A percentile compares a stretch with the other conserved stretches of the same genome.
Conservation (phyloP, 2,113 vertebrate species). For the Anthoscopus minutus region DNA sequence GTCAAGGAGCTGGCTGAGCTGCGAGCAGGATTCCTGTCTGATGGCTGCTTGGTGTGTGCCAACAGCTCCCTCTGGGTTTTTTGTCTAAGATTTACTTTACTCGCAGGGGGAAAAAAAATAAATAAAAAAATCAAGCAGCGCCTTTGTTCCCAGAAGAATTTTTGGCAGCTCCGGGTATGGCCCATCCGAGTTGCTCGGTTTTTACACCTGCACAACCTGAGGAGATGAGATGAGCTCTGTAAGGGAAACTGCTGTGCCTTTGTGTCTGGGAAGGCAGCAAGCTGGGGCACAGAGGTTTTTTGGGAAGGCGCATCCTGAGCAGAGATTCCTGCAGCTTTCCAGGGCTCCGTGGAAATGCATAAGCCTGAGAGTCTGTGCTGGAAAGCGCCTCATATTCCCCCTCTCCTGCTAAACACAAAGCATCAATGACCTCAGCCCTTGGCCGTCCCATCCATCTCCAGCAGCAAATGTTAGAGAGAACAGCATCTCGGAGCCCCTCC, state of each 20-base stretch:
- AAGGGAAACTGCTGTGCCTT: background rate
- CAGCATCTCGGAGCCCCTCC: background rate
- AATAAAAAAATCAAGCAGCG: background rate
- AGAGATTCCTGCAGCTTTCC: background rate
- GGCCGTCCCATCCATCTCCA: background rate
- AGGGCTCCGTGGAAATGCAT: background rate
- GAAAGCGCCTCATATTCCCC: background rate
- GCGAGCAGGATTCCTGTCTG: background rate
- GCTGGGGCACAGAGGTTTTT: background rate
- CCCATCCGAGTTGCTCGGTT: background rate
- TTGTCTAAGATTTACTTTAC: slow-evolving; percentile 5
- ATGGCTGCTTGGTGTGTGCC: background rate
- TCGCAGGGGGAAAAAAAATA: background rate
- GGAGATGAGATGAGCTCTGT: background rate
- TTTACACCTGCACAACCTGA: background rate
- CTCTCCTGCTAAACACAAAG: background rate
- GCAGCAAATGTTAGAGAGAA: background rate
- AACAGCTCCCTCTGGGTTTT: slow-evolving; percentile 51
- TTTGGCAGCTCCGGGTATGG: background rate
- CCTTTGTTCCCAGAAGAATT: slow-evolving; percentile 16
- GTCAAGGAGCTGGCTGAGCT: background rate
- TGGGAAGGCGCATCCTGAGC: background rate
- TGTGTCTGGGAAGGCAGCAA: background rate
- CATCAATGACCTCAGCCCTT: slow-evolving; percentile 10
- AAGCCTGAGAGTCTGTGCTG: background rate